Evolutionary conservation across 2,888 invertebrate genomes (phyloP), one percentile per base, ranked within the genome.

Genomic region (Monochamus alternatus): DNA sequence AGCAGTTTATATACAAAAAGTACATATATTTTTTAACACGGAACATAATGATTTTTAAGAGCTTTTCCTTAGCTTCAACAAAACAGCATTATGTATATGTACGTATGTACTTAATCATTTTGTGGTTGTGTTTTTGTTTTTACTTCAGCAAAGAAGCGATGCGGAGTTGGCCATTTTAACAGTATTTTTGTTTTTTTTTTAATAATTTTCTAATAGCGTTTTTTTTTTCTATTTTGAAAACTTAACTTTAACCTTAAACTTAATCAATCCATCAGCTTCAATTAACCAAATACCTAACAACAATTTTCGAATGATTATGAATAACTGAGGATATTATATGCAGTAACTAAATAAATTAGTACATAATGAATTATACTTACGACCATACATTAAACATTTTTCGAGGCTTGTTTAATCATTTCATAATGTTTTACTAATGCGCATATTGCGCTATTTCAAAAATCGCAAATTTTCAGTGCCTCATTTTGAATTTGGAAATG

Each of bases 141-240:
- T 51, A 71, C 38, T 2, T 74, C 70, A 47, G 55, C 47, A 12
- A 44, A 59, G 52, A 63, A 70, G 31, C 55, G 62, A 59, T 43
- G 67, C 63, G 62, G 66, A 58, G 63, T 74, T 66, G 66, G 71
- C 64, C 65, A 72, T 78, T 76, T 75, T 78, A 80, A 78, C 74
- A 75, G 78, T 59, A 73, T 74, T 74, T 75, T 74, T 69, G 66
- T 62, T 76, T 76, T 77, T 47, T 64, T 64, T 84, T 87, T 72
- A 43, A 55, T 38, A 60, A 30, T 60, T 69, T 69, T 69, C 60
- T 47, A 60, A 60, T 47, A n/a, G 22, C 7, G 44, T 69, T 68
- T 69, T 69, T 69, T 69, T 47, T 69, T n/a, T 65, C 31, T 9
- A 38, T 43, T 64, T 30, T 64, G 5, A 64, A 44, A 38, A 43